phyloP scores from a whole-genome alignment of 2,113 vertebrate genomes.

The Panurus biarmicus region DNA sequence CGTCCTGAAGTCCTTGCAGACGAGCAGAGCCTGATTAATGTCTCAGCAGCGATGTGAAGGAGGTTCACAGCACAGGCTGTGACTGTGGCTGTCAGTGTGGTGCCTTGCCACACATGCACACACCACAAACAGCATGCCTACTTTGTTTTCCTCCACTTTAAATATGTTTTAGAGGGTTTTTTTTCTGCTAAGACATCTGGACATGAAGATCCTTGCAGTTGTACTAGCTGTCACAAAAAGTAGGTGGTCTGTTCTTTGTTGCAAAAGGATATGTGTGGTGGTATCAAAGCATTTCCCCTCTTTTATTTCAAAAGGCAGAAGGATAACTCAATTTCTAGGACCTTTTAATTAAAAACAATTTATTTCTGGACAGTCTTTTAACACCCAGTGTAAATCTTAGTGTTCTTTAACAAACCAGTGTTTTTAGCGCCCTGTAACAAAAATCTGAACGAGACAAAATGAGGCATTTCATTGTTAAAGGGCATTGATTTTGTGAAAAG shows the following conservation, averaged over 20 bases:
- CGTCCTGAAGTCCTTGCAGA: slow-evolving; percentile 30
- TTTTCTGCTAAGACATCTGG: background rate
- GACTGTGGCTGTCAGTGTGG: background rate
- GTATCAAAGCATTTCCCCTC: background rate
- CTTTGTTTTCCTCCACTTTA: background rate
- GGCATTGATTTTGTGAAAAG: background rate
- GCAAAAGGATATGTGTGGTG: background rate
- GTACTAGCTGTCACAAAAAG: background rate
- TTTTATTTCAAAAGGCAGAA: background rate
- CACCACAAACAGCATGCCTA: background rate
- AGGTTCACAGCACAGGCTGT: background rate
- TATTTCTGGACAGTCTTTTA: background rate
- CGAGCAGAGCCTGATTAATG: slow-evolving; percentile 44
- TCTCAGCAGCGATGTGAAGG: slow-evolving; percentile 6
- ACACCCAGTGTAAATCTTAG: background rate
- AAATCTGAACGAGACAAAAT: background rate
- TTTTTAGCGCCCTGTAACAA: background rate
- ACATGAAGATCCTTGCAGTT: background rate
- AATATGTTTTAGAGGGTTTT: background rate
- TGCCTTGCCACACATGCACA: background rate
- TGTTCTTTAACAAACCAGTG: background rate
- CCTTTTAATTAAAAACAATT: background rate
- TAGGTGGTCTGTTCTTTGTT: background rate
- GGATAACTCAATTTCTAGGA: background rate
- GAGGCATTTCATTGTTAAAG: background rate